These are phyloP conservation scores for Antheraea pernyi DNA, from an alignment of 1,140 invertebrate species.

Conservation along the genomic window DNA sequence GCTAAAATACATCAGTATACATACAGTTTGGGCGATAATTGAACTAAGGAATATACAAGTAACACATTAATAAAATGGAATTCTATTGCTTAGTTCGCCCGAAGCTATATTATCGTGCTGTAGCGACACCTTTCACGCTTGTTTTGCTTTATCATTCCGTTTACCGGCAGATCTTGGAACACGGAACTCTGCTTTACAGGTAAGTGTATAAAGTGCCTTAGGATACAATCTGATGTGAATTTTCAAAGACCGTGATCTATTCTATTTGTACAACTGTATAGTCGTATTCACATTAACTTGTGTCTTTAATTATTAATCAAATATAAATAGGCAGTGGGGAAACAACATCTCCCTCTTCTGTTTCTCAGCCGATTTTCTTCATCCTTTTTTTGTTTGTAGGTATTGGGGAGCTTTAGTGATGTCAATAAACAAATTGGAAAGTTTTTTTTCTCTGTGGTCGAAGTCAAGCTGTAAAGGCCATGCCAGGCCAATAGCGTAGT, in stretches of 20 bases:
- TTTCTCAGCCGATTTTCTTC: too few relatives aligned
- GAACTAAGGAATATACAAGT: background rate
- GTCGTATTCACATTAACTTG: too few relatives aligned
- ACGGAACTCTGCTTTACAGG: constrained; percentile 25
- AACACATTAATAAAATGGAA: background rate
- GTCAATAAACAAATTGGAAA: too few relatives aligned
- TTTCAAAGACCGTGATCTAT: constrained; percentile 16
- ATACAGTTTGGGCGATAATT: background rate
- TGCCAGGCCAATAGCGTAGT: too few relatives aligned
- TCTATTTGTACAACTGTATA: background rate
- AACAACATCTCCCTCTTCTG: too few relatives aligned
- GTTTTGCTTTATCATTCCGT: constrained; percentile 24
- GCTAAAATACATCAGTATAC: too few relatives aligned
- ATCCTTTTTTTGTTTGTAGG: too few relatives aligned
- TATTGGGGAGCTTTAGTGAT: too few relatives aligned
- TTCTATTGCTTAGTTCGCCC: background rate
- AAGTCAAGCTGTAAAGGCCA: too few relatives aligned
- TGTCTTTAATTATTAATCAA: too few relatives aligned
- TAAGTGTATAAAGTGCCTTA: constrained; percentile 14
- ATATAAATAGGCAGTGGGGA: too few relatives aligned
- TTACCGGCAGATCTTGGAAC: constrained; percentile 20
- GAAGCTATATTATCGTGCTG: background rate
- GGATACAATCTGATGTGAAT: constrained; percentile 7
- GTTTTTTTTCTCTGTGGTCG: too few relatives aligned
- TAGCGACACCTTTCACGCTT: constrained; percentile 12